phyloP scores from a whole-genome alignment of 2,113 vertebrate species.

The Euleptes europaea region DNA sequence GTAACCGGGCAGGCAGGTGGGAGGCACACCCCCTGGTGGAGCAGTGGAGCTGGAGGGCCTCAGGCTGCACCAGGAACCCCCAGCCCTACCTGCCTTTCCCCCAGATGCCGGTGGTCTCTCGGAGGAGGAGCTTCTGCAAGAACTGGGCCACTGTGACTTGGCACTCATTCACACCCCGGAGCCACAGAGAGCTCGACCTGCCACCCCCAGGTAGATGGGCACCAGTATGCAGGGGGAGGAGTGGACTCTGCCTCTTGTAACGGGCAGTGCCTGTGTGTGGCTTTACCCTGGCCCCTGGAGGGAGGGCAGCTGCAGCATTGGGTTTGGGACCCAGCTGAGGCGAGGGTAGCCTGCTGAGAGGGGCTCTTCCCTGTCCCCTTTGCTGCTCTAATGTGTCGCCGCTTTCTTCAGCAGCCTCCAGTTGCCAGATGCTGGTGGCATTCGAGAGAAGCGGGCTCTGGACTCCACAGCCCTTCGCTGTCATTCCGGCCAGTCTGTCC shows the following conservation, averaged over 20 bases:
- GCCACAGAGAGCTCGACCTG: constrained; percentile 63
- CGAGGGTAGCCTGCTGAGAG: too few species aligned
- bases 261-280: background rate
- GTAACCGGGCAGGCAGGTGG: constrained; percentile 25
- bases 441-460: constrained; percentile 17
- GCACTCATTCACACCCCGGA: constrained; percentile 80
- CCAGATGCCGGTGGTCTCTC: constrained; percentile 83
- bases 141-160: constrained; percentile 88
- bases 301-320: background rate
- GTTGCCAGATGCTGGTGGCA: constrained; percentile 67
- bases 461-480: constrained; percentile 23
- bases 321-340: background rate
- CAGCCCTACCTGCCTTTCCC: too few species aligned
- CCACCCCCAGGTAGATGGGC: constrained; percentile 73
- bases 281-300: background rate
- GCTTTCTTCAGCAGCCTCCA: constrained; percentile 65
- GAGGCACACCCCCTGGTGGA: too few species aligned
- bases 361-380: constrained; percentile 23
- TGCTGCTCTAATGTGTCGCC: background rate
- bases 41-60: background rate
- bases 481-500: background rate
- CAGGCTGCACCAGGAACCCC: too few species aligned
- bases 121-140: constrained; percentile 85
- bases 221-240: too few species aligned
- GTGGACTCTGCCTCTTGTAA: background rate